phyloP scores from a whole-genome alignment of 2,113 vertebrate genomes.

The Nettapus auritus region DNA sequence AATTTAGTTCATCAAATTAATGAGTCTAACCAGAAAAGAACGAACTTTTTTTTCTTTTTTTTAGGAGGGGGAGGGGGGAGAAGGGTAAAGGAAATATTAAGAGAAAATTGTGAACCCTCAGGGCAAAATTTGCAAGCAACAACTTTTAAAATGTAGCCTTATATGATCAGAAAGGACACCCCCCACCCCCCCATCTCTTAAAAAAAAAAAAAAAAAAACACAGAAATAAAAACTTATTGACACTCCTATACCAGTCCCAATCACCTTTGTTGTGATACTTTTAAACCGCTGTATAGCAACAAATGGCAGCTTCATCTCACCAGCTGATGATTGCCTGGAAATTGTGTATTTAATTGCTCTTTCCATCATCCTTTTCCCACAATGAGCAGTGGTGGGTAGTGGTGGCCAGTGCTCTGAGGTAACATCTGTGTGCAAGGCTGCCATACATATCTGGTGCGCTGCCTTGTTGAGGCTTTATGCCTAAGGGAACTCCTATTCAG shows the following conservation, averaged over 20 bases:
- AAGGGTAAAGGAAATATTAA: neutral
- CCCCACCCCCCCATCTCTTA: neutral
- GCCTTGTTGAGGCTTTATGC: neutral
- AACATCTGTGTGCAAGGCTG: neutral
- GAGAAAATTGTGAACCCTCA: neutral
- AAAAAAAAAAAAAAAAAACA: neutral
- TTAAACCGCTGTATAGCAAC: neutral
- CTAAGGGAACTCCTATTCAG: neutral
- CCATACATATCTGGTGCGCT: neutral
- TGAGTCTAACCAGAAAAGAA: neutral
- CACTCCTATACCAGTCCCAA: neutral
- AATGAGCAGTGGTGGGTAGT: neutral
- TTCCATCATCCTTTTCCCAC: neutral
- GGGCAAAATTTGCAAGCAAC: neutral
- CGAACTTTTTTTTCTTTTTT: neutral
- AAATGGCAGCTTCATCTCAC: neutral
- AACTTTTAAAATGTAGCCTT: neutral
- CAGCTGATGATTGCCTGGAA: neutral
- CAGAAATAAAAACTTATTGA: neutral
- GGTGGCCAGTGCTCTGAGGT: neutral
- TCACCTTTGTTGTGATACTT: neutral
- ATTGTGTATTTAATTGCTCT: neutral
- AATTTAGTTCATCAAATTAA: neutral
- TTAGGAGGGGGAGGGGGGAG: neutral
- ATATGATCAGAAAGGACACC: neutral